Conservation (phyloP, 2,888 invertebrate genomes). For the Drosophila lacicola region DNA sequence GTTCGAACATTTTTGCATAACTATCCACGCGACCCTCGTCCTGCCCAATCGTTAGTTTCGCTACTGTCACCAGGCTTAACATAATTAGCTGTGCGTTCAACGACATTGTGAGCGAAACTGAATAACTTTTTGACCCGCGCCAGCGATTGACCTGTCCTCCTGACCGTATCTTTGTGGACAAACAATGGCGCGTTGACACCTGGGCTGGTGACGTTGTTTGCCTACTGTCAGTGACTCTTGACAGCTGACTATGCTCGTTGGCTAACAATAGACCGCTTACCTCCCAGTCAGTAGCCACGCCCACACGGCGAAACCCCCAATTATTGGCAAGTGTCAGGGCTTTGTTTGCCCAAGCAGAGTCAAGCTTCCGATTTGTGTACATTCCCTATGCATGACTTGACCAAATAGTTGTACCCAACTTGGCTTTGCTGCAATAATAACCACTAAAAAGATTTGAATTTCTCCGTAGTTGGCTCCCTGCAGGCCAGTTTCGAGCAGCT, state of each 20-base stretch:
- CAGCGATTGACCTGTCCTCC: conserved; percentile 41
- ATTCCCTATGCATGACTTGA: conserved; percentile 7
- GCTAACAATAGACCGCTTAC: conserved; percentile 19
- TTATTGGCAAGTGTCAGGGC: conserved; percentile 60
- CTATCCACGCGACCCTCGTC: conserved; percentile 9
- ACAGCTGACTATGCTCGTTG: conserved; percentile 23
- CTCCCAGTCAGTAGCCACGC: conserved; percentile 1
- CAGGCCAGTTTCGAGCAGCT: conserved; percentile 44
- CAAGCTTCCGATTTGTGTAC: conserved; percentile 33
- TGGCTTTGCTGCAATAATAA: not conserved
- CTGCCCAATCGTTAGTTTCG: conserved; percentile 10
- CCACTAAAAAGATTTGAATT: conserved; percentile 6
- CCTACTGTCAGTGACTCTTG: conserved; percentile 55
- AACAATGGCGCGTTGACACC: conserved; percentile 59
- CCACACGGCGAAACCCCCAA: conserved; percentile 46
- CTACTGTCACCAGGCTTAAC: conserved; percentile 36
- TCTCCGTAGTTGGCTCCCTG: conserved; percentile 43
- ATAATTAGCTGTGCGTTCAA: conserved; percentile 56
- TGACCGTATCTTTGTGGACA: conserved; percentile 29
- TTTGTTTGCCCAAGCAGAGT: conserved; percentile 44
- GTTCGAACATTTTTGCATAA: conserved; percentile 22
- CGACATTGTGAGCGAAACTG: conserved; percentile 59
- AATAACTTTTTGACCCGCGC: conserved; percentile 14
- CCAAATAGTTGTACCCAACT: not conserved
- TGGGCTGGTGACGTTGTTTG: conserved; percentile 50